Base-by-base conservation (phyloP, 1,140 invertebrate genomes). In the Whitmania pigra region DNA sequence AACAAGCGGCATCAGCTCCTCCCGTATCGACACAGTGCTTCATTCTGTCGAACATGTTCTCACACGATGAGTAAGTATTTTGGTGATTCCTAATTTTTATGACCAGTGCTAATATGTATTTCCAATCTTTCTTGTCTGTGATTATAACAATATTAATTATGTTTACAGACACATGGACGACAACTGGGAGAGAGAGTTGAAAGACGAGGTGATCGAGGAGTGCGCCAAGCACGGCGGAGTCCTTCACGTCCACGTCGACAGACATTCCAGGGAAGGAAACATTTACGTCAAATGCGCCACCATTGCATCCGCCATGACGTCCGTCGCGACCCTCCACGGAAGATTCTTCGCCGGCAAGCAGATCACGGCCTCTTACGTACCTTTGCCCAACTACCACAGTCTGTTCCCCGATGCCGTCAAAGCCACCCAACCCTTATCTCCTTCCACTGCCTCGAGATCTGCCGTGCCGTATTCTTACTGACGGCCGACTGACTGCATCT, bases 1-100 rank as follows among this genome's bases (percentile, higher is more conserved):
- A 53, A 20, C 20, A 25, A 49, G 29, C 74, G 78, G 29, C 75
- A 73, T 63, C 73, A 74, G 18, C 89, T 75, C 88, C 88, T 82
- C 90, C 94, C 0, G 97, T 99, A 75, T 94, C 95, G 0, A 99
- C 96, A 4, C 95, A 98, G 82, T 99, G 96, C 80, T 99, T 99
- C 81, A 92, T 99, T 88, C 85, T 99, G 53, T 94, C 94, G 40
- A 99, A 99, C 78, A 99, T 99, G 96, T 99, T 99, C 84, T 95
- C 99, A 83, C 92, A 94, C 7, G 84, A 87, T 72, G 78, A 80
- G 82, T 85, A 80, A 82, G 82, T 83, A 73, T 73, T 54, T 70
- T 54, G n/a, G 53, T 7, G 36, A 7, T 15, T 43, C 11, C 25
- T 9, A 0, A n/a, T 68, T 68, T 27, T 68, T 68, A n/a, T 43